Base-by-base conservation (phyloP, 2,113 vertebrate species). In the Tragelaphus strepsiceros region DNA sequence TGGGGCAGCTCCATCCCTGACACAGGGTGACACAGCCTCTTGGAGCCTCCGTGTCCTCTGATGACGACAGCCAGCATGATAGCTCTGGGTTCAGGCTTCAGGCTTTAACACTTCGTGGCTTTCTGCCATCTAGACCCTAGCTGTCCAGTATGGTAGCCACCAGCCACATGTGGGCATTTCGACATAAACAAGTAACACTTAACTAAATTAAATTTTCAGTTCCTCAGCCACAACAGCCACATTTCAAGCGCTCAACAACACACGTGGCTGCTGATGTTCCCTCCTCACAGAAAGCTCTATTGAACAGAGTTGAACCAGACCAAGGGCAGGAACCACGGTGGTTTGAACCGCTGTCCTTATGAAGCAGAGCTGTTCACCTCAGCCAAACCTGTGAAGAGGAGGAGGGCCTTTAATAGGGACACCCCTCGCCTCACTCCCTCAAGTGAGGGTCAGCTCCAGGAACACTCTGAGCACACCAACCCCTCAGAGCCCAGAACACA, bases 311-410 rank as follows among this genome's bases (percentile, higher is more conserved):
- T 49, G 56, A 46, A 19, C 82, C 74, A 56, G 82, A 32, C 21
- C 5, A 1, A 26, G 11, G 30, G 35, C 7, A n/a, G 9, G 12
- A 78, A 51, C 32, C 90, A 39, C 0, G 0, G 54, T 3, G 56
- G 7, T 51, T 5, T 85, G 39, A 78, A 58, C 30, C 3, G 5
- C 10, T 12, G 54, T 26, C 53, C 59, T 91, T 21, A n/a, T 9
- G 58, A 35, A 77, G 67, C 12, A 3, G 30, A 81, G 83, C 10
- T 58, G 16, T 22, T 49, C 22, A 24, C 26, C 53, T 46, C 4
- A 4, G 24, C 71, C 71, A n/a, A 49, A 54, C 67, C 53, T 43
- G 7, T 11, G n/a, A 54, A 49, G 19, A 32, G n/a, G 28, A 90
- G 58, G 43, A 35, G 14, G 32, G 4, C 19, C 67, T 32, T 26